Base-by-base conservation (phyloP, 1,140 invertebrate genomes). In the Brachionus paranguensis region DNA sequence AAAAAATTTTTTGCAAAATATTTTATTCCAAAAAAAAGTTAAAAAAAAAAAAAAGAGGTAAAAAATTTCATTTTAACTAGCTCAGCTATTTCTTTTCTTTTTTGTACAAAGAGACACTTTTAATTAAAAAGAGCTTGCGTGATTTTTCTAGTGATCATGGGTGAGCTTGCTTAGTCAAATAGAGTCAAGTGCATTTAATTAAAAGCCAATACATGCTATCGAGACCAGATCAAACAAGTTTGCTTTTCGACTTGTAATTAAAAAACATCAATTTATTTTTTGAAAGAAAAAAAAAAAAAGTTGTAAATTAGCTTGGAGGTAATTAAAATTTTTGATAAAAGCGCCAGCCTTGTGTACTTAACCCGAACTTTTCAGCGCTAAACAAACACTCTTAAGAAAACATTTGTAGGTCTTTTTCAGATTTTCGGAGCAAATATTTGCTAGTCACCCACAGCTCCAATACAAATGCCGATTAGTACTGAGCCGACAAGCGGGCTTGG, bases 161-260 rank as follows among this genome's bases (percentile, higher is more conserved):
- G 53, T 55, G n/a, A 68, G 33, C 27, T 65, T 65, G 60, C 11
- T 68, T 37, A 41, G 27, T 14, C 11, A 68, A 68, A 33, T 37
- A 29, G 12, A 68, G 27, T 68, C 64, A 68, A 37, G 64, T 68
- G 64, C 64, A n/a, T 10, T 68, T 68, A 33, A 68, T 68, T 68
- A 68, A 68, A 68, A 68, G 33, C 27, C 27, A 68, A 12, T 68
- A 68, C 64, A 68, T 68, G 64, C 64, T 68, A 68, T 68, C 33
- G 64, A 68, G 64, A 68, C 64, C 64, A 68, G 27, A 29, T 29
- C 27, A 68, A 68, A 68, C 10, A 68, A 68, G 33, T 33, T 68
- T 41, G n/a, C 20, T 27, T 65, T 27, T 24, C 17, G 24, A 65
- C 20, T 27, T 29, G 33, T 33, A 68, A 68, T 33, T 68, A 68